Percentiles rank a stretch among this genome's conserved stretches.
phyloP scores from a whole-genome alignment of 2,113 vertebrate genomes.

The Chrysochloris asiatica region DNA sequence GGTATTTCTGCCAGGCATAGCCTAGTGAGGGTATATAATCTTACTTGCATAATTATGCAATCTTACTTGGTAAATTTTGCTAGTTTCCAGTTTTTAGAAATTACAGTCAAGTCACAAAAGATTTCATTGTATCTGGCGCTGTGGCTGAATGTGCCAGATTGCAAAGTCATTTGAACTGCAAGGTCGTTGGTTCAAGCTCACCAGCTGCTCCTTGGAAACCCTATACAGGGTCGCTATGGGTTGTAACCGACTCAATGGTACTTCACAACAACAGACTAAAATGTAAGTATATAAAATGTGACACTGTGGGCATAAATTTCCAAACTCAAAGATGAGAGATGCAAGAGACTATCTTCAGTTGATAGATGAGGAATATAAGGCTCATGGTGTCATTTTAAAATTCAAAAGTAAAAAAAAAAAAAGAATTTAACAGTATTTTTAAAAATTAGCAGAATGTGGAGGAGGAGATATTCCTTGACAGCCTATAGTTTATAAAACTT shows the following conservation, averaged over 20 bases:
- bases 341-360: not conserved
- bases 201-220: too few relatives aligned
- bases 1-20: not conserved
- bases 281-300: not conserved
- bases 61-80: not conserved
- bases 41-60: too few relatives aligned
- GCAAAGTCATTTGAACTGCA: too few relatives aligned
- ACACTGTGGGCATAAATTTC: not conserved
- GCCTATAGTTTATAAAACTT: not conserved
- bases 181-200: too few relatives aligned
- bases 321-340: not conserved
- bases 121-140: too few relatives aligned
- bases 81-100: not conserved
- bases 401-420: constrained; percentile 13
- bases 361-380: not conserved
- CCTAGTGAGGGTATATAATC: too few relatives aligned
- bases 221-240: too few relatives aligned
- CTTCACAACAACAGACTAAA: not conserved
- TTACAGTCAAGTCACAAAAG: not conserved
- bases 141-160: too few relatives aligned
- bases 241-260: too few relatives aligned
- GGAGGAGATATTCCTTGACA: not conserved
- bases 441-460: too few relatives aligned
- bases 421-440: not conserved
- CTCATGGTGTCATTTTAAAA: not conserved